phyloP scores from a whole-genome alignment of 2,888 invertebrate species.

The Thera britannica region DNA sequence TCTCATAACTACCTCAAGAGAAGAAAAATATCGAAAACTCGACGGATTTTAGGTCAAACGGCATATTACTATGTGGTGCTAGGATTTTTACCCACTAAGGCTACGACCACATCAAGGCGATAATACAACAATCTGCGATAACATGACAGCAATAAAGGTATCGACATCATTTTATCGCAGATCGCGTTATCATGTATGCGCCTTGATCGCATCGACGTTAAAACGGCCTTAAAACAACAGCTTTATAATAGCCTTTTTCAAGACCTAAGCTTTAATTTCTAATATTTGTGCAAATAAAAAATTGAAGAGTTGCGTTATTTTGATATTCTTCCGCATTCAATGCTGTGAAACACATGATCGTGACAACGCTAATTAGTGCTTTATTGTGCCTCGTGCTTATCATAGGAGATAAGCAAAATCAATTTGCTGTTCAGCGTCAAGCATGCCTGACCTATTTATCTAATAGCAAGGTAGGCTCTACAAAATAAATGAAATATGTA shows the following conservation, averaged over 20 bases:
- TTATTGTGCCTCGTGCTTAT: not conserved
- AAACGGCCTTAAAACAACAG: no score
- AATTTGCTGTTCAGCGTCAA: slow-evolving; percentile 2
- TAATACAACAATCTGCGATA: no score
- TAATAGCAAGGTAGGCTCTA: not conserved
- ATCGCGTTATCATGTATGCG: no score
- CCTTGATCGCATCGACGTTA: no score
- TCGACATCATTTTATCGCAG: no score
- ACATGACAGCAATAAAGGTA: no score
- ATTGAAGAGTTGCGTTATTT: not conserved
- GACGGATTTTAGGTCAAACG: not conserved
- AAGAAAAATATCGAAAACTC: not conserved
- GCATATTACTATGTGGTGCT: not conserved
- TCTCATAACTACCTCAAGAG: not conserved
- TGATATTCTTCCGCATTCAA: slow-evolving; percentile 6
- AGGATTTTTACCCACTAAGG: not conserved
- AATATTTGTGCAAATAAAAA: not conserved
- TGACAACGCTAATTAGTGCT: slow-evolving; percentile 10
- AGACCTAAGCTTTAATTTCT: no score
- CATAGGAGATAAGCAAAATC: slow-evolving; percentile 13
- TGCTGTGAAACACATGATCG: slow-evolving; percentile 7
- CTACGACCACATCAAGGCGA: no score
- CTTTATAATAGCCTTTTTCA: no score
- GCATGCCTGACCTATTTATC: slow-evolving; percentile 5
- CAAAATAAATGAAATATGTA: not conserved